A percentile compares a stretch with the other conserved stretches of the same genome.
phyloP scores from a whole-genome alignment of 2,113 vertebrate genomes.

The Monarcha castaneiventris region DNA sequence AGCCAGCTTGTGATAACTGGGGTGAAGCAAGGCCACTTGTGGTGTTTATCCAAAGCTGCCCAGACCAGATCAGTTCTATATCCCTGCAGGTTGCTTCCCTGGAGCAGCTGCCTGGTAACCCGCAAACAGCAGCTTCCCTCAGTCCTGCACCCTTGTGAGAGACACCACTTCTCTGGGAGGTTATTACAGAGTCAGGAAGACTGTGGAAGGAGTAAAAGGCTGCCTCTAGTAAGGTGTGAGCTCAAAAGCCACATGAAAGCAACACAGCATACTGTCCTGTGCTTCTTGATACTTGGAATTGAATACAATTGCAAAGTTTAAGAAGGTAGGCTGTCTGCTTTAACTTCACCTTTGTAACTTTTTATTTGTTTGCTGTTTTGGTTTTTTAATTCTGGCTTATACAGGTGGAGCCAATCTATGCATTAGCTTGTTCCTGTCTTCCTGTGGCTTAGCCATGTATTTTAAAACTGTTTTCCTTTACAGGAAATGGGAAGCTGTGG shows the following conservation, averaged over 20 bases:
- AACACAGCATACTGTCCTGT: not conserved
- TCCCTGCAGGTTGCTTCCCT: rapidly evolving
- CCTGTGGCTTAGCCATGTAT: conserved; percentile 43
- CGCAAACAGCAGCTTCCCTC: not conserved
- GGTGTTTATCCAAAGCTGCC: not conserved
- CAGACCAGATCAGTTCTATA: not conserved
- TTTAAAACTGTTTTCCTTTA: conserved; percentile 60
- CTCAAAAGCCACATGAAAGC: not conserved
- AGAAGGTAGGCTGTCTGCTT: not conserved
- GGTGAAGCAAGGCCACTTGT: not conserved
- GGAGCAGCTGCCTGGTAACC: not conserved
- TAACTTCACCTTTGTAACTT: not conserved
- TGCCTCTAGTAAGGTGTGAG: not conserved
- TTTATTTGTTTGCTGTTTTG: conserved; percentile 1
- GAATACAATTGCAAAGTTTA: not conserved
- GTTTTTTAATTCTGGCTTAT: not conserved
- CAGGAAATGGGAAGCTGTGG: conserved; percentile 53
- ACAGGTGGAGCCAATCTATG: conserved; percentile 43
- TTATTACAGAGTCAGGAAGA: not conserved
- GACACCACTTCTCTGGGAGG: not conserved
- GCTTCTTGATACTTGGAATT: not conserved
- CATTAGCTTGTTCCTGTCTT: conserved; percentile 56
- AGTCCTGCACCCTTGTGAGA: not conserved
- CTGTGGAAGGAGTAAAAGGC: not conserved
- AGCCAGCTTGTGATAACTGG: not conserved